A percentile compares a stretch with the other conserved stretches of the same genome.
phyloP scores from a whole-genome alignment of 2,113 vertebrate genomes.

The Eubucco bourcierii region DNA sequence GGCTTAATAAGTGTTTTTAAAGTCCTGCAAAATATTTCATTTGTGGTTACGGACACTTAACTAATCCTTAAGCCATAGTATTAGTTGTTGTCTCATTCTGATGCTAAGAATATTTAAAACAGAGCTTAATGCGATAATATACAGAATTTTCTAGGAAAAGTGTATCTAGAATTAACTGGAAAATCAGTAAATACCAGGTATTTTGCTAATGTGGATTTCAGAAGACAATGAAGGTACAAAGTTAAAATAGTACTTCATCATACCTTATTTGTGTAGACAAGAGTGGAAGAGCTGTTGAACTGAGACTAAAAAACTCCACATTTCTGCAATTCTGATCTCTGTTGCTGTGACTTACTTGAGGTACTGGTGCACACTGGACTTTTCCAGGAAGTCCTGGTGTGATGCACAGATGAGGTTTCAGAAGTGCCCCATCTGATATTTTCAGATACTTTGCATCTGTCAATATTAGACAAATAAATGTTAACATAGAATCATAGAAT shows the following conservation, averaged over 20 bases:
- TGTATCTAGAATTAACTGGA: neutral
- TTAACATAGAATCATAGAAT: neutral
- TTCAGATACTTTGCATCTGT: neutral
- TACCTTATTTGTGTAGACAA: neutral
- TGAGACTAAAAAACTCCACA: neutral
- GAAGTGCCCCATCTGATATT: neutral
- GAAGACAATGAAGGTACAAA: neutral
- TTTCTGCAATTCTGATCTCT: neutral
- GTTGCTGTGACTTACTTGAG: neutral
- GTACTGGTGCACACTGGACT: neutral
- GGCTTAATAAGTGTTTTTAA: neutral
- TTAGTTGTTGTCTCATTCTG: neutral
- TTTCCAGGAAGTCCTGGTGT: neutral
- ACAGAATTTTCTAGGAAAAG: neutral
- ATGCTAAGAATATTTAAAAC: neutral
- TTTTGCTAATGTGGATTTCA: neutral
- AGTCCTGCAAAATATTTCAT: neutral
- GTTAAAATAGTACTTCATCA: neutral
- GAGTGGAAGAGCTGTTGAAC: neutral
- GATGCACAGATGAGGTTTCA: neutral
- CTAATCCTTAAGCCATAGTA: neutral
- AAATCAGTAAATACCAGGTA: neutral
- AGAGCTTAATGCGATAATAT: neutral
- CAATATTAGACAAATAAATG: neutral
- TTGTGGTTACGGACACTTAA: neutral